A percentile compares a stretch with the other conserved stretches of the same genome.
These are phyloP conservation scores for Phoenicopterus ruber DNA, from an alignment of 2,113 vertebrate species.

Conservation along the genomic window DNA sequence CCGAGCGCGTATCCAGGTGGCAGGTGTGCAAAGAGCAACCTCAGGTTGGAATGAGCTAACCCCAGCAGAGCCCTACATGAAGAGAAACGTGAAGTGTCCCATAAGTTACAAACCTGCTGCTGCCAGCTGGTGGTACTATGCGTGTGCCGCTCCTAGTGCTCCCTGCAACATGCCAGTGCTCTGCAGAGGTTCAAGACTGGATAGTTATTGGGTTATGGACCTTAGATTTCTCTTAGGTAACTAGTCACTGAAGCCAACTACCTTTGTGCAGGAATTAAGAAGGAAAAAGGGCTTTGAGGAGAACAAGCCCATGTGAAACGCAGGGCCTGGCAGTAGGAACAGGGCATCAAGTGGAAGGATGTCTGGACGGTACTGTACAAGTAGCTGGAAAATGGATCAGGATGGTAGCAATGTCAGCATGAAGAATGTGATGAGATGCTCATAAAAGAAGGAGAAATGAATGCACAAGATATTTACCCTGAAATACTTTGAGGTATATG, in stretches of 20 bases:
- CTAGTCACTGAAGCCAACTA: not conserved
- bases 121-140: not conserved
- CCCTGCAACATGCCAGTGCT: not conserved
- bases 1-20: accelerated
- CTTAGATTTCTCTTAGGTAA: not conserved
- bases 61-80: not conserved
- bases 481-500: not conserved
- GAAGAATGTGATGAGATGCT: not conserved
- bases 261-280: not conserved
- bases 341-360: not conserved
- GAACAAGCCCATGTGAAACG: not conserved
- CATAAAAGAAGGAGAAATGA: not conserved
- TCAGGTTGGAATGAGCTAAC: not conserved
- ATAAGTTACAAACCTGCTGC: not conserved
- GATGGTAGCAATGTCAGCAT: not conserved
- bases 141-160: not conserved
- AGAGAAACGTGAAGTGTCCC: not conserved
- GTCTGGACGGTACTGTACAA: not conserved
- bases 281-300: not conserved
- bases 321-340: not conserved
- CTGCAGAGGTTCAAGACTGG: not conserved
- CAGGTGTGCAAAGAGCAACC: not conserved
- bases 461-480: not conserved
- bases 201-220: not conserved
- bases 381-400: not conserved